These are phyloP conservation scores for Hydraecia micacea DNA, from an alignment of 2,888 invertebrate species.

Conservation along the genomic window DNA sequence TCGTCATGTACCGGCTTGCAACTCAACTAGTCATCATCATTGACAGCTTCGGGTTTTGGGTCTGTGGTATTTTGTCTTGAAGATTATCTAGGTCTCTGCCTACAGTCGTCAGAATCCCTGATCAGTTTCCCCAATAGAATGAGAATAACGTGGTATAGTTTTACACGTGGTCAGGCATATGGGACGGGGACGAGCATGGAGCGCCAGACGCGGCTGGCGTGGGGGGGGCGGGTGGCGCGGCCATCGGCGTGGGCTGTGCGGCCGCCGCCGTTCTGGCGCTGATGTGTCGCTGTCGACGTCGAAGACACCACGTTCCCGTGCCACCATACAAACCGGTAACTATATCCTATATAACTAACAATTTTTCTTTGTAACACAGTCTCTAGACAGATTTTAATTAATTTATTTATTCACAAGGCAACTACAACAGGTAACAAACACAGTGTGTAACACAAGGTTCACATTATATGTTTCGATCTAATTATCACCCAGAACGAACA, in stretches of 20 bases:
- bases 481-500: too few species aligned
- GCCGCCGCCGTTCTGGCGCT: conserved; percentile 55
- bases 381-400: too few species aligned
- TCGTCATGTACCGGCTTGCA: background rate
- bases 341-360: background rate
- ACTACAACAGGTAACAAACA: too few species aligned
- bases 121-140: conserved; percentile 29
- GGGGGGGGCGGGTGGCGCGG: conserved; percentile 67
- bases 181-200: conserved; percentile 43
- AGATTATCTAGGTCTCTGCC: background rate
- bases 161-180: conserved; percentile 46
- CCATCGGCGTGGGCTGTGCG: conserved; percentile 62
- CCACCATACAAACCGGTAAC: conserved; percentile 59
- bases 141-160: conserved; percentile 51
- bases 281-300: conserved; percentile 48
- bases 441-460: too few species aligned
- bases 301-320: conserved; percentile 38
- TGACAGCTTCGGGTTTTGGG: background rate
- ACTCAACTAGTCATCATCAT: background rate
- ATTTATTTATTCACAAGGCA: too few species aligned
- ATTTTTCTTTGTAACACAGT: background rate
- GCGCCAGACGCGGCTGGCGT: conserved; percentile 31
- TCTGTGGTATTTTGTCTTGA: background rate
- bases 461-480: too few species aligned
- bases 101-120: background rate